phyloP scores from a whole-genome alignment of 2,888 invertebrate genomes.

The Platerodrilus igneus region DNA sequence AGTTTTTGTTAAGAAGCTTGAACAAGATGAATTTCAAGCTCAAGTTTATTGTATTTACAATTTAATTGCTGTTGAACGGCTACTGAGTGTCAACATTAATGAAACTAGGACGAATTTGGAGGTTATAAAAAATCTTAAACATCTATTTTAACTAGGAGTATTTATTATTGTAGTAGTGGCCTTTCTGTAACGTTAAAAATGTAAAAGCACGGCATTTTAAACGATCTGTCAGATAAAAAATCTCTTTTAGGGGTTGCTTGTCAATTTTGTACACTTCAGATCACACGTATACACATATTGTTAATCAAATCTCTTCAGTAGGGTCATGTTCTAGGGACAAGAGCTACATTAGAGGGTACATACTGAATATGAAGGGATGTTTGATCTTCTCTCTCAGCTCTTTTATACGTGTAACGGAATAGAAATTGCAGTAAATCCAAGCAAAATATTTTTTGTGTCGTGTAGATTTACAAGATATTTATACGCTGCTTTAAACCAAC shows the following conservation, averaged over 20 bases:
- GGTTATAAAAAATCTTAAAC: neutral
- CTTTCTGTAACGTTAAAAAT: no score
- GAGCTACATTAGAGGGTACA: constrained; percentile 25
- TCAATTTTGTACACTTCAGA: constrained; percentile 26
- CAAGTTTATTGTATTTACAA: constrained; percentile 31
- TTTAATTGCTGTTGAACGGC: constrained; percentile 31
- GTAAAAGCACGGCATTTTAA: constrained; percentile 11
- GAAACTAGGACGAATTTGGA: constrained; percentile 16
- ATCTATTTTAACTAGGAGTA: no score
- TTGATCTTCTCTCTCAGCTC: no score
- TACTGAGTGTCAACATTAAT: constrained; percentile 30
- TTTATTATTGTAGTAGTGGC: no score
- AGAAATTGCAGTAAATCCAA: no score
- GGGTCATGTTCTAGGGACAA: constrained; percentile 39
- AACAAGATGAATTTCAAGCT: constrained; percentile 20
- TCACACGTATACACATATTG: constrained; percentile 39
- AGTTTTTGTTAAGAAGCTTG: constrained; percentile 18
- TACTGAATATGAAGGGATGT: constrained; percentile 19
- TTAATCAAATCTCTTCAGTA: constrained; percentile 43
- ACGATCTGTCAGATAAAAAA: constrained; percentile 17
- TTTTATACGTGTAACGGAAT: no score
- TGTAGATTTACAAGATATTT: no score
- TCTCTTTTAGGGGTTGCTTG: constrained; percentile 15
- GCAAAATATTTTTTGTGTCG: no score
- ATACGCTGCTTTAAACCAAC: no score